These are phyloP conservation scores for Bucorvus abyssinicus DNA, from an alignment of 2,797 vertebrate genomes.

Conservation along the genomic window DNA sequence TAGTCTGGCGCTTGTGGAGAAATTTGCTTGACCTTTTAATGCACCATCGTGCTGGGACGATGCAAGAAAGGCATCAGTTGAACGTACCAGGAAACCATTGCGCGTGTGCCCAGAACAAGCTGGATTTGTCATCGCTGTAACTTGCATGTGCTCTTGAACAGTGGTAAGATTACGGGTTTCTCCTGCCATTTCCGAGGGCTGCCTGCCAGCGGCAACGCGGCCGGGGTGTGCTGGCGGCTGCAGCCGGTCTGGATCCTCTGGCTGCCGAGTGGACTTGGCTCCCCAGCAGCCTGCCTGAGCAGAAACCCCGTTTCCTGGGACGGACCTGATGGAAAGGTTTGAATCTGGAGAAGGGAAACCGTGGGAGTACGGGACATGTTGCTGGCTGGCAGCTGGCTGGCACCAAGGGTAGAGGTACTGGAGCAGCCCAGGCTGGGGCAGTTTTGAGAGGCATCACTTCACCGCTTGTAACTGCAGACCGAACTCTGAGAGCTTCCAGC, in stretches of 20 bases:
- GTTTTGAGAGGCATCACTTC: background rate
- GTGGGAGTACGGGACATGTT: fast-evolving
- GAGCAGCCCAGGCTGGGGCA: background rate
- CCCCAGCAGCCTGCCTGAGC: background rate
- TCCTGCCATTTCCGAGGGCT: background rate
- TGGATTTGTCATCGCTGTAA: background rate
- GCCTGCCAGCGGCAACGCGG: no score
- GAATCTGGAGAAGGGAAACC: fast-evolving
- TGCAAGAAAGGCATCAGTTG: background rate
- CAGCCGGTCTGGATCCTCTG: background rate
- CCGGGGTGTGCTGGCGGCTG: background rate
- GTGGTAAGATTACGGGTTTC: background rate
- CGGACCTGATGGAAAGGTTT: fast-evolving
- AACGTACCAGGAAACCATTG: background rate
- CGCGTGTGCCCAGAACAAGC: background rate
- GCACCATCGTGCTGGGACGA: fast-evolving
- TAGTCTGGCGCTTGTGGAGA: background rate
- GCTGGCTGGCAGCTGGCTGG: background rate
- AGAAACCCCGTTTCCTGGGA: background rate
- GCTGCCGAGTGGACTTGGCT: background rate
- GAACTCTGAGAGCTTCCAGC: fast-evolving
- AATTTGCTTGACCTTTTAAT: background rate
- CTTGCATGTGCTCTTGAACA: fast-evolving
- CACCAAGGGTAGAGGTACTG: background rate
- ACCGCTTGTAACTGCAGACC: fast-evolving